phyloP scores from a whole-genome alignment of 2,797 vertebrate species.

The Triplophysa yarkandensis region DNA sequence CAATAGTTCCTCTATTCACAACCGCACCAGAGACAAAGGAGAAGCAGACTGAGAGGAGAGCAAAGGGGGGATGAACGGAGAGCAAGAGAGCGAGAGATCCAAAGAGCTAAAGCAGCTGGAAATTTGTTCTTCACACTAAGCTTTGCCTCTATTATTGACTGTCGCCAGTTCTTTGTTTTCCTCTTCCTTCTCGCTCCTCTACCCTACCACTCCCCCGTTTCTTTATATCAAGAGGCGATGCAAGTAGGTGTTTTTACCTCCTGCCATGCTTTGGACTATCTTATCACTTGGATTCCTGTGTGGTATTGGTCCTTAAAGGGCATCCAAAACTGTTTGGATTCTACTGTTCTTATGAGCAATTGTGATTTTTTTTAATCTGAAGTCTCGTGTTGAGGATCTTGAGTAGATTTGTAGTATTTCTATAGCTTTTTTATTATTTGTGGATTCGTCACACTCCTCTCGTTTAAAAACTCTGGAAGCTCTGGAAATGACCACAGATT shows the following conservation, averaged over 20 bases:
- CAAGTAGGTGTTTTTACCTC: conserved; percentile 26
- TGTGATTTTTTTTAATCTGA: neutral
- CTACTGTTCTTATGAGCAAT: conserved; percentile 8
- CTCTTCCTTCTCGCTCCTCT: conserved; percentile 11
- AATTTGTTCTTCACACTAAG: conserved; percentile 27
- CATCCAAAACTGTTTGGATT: neutral
- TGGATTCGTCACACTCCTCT: conserved; percentile 9
- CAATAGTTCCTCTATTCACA: conserved; percentile 35
- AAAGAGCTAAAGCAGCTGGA: conserved; percentile 29
- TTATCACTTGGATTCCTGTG: conserved; percentile 24
- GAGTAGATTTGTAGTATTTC: conserved; percentile 10
- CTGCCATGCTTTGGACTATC: conserved; percentile 26
- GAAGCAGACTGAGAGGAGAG: conserved; percentile 20
- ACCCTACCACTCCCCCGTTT: conserved; percentile 11
- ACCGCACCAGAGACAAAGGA: conserved; percentile 49
- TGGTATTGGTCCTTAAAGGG: conserved; percentile 4
- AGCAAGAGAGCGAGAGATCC: neutral
- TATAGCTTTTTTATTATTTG: conserved; percentile 1
- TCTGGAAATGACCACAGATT: conserved; percentile 2
- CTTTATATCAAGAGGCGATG: conserved; percentile 2
- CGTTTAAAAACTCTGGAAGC: conserved; percentile 15
- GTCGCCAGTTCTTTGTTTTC: conserved; percentile 5
- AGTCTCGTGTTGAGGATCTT: conserved; percentile 10
- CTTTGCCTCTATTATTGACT: conserved; percentile 25
- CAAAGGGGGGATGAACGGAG: neutral